Evolutionary conservation across 2,797 vertebrate species (phyloP).

Genomic region (Gambusia yucatana): DNA sequence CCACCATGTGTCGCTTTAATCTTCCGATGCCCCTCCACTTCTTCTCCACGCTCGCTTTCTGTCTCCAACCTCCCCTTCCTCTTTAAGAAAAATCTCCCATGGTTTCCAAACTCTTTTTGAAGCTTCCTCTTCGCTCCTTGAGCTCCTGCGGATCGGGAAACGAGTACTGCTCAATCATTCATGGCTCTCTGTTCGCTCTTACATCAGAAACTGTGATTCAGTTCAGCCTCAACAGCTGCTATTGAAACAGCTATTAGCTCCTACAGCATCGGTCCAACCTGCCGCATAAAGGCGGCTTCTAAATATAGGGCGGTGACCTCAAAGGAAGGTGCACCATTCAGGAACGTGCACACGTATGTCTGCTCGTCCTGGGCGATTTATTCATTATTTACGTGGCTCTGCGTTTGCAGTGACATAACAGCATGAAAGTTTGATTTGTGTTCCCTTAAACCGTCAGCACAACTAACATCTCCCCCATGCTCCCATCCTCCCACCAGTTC

Average conservation of each 20-base stretch:
- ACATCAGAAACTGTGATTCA: constrained; percentile 69
- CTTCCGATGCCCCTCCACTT: constrained; percentile 17
- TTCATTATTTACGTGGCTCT: constrained; percentile 72
- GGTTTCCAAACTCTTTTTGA: constrained; percentile 39
- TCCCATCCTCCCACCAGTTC: constrained; percentile 21
- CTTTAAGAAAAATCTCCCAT: constrained; percentile 21
- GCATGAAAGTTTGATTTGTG: constrained; percentile 79
- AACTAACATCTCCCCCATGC: constrained; percentile 58
- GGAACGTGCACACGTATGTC: constrained; percentile 31
- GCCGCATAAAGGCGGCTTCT: constrained; percentile 33
- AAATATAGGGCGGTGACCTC: constrained; percentile 62
- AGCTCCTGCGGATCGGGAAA: constrained; percentile 46
- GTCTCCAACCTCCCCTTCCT: constrained; percentile 26
- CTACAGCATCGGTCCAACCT: constrained; percentile 54
- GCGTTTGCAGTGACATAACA: constrained; percentile 74
- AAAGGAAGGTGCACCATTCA: constrained; percentile 35
- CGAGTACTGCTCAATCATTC: constrained; percentile 67
- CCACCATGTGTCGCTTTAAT: constrained; percentile 42
- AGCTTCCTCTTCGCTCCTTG: constrained; percentile 40
- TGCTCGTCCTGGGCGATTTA: constrained; percentile 47
- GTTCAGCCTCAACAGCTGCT: constrained; percentile 47
- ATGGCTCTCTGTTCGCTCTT: constrained; percentile 51
- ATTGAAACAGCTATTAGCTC: constrained; percentile 60
- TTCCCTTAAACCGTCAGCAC: constrained; percentile 75
- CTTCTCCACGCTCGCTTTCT: constrained; percentile 12